Percentiles rank a stretch among this genome's conserved stretches.
phyloP scores from a whole-genome alignment of 2,113 vertebrate species.

The Ascaphus truei region DNA sequence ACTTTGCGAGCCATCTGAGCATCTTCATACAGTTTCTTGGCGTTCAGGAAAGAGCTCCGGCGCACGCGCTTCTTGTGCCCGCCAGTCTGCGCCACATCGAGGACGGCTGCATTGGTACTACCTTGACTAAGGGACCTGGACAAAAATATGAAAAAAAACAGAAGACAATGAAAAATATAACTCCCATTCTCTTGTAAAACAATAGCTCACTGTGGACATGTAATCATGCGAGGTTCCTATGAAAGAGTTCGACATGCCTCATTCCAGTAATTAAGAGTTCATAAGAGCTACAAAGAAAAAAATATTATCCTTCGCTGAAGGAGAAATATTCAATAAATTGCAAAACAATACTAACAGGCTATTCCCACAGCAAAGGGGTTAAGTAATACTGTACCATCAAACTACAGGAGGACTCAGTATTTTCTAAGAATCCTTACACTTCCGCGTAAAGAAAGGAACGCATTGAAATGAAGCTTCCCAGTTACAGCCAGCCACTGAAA shows the following conservation, averaged over 20 bases:
- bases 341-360: background rate
- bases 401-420: background rate
- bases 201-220: background rate
- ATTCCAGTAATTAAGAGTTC: conserved; percentile 58
- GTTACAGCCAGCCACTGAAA: too few relatives aligned
- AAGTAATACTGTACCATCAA: too few relatives aligned
- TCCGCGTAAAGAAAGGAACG: too few relatives aligned
- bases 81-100: conserved; percentile 89
- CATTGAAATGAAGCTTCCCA: too few relatives aligned
- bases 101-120: conserved; percentile 82
- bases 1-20: conserved; percentile 97
- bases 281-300: conserved; percentile 37
- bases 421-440: background rate
- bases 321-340: background rate
- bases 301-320: background rate
- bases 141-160: background rate
- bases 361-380: background rate
- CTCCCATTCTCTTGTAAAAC: background rate
- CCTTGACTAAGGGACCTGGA: conserved; percentile 93
- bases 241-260: conserved; percentile 56
- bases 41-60: conserved; percentile 96
- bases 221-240: background rate
- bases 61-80: conserved; percentile 95
- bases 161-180: background rate
- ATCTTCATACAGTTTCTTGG: conserved; percentile 97